Percentiles rank a stretch among this genome's conserved stretches.
phyloP scores from a whole-genome alignment of 1,140 invertebrate genomes.

The Hycleus cichorii region DNA sequence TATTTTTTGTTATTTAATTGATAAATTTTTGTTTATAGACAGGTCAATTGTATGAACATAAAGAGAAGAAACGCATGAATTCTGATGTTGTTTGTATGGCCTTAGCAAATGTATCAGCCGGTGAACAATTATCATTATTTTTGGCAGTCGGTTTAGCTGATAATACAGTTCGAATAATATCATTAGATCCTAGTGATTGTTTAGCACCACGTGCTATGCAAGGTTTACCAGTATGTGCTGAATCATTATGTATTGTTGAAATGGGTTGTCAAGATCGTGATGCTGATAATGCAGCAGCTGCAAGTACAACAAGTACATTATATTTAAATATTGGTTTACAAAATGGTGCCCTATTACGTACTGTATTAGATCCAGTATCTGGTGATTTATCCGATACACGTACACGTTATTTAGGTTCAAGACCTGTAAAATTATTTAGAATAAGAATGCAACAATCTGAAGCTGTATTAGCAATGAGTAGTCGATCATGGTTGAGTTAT shows the following conservation, averaged over 20 bases:
- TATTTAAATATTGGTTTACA: slow-evolving; percentile 97
- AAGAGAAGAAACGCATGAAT: slow-evolving; percentile 92
- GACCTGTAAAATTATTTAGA: slow-evolving; percentile 93
- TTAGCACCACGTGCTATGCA: slow-evolving; percentile 92
- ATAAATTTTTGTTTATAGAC: slow-evolving; percentile 53
- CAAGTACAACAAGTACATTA: slow-evolving; percentile 60
- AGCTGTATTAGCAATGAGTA: slow-evolving; percentile 96
- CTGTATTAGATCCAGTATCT: slow-evolving; percentile 92
- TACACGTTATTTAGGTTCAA: slow-evolving; percentile 71
- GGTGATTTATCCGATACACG: slow-evolving; percentile 96
- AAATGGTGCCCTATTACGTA: slow-evolving; percentile 93
- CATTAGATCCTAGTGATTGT: slow-evolving; percentile 91
- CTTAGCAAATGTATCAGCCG: slow-evolving; percentile 86
- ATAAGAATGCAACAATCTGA: slow-evolving; percentile 93
- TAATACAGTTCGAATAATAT: slow-evolving; percentile 96
- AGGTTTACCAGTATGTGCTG: slow-evolving; percentile 90
- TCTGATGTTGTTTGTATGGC: slow-evolving; percentile 99
- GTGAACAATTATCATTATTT: slow-evolving; percentile 94
- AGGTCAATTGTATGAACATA: slow-evolving; percentile 97
- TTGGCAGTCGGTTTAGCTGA: slow-evolving; percentile 94
- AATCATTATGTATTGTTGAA: slow-evolving; percentile 95
- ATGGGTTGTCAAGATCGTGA: slow-evolving; percentile 58
- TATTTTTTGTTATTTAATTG: background rate
- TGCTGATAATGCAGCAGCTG: slow-evolving; percentile 45
- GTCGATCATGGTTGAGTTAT: slow-evolving; percentile 96